Base-by-base conservation (phyloP, 2,888 invertebrate genomes). In the Frankliniella intonsa region DNA sequence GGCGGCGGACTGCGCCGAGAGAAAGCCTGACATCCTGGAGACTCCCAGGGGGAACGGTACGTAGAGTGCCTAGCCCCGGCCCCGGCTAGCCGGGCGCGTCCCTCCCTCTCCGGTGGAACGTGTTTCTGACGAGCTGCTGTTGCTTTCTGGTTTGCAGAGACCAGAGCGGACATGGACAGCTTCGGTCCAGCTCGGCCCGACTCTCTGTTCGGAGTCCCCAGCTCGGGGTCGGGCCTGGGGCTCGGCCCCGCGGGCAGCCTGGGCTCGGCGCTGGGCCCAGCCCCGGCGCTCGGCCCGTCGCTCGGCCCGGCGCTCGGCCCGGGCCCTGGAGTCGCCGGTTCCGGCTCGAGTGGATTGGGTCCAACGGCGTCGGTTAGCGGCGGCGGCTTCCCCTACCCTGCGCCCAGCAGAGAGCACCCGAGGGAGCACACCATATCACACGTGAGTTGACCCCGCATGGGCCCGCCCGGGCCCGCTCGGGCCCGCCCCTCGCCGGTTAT, bases 11-110 rank as follows among this genome's bases (percentile, higher is more conserved):
- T 76, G 69, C 69, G 22, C 69, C 86, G 84, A 84, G 69, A 82
- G 83, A 11, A 84, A 84, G 80, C 84, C 84, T 11, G 84, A 84
- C 82, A 84, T 84, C 49, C 83, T 84, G 62, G 84, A 83, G 79
- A 82, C 84, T 65, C 84, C 84, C 22, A 55, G 82, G 82, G 84
- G 84, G 83, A 83, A 82, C 69, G 69, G 69, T 76, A 12, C 22
- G 69, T 22, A 5, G 10, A 1, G 22, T 22, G 69, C 25, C 51
- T 51, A 17, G 55, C 55, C 55, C 51, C 10, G 55, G 10, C 55
- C 10, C 55, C 19, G 55, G 55, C n/a, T 10, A 51, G 55, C 9
- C 55, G 55, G 7, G 62, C 17, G 5, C 62, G 62, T 14, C 3
- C 10, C 55, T 12, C 7, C 62, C 62, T 17, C 12, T 0, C 62